Evolutionary conservation across 2,113 vertebrate genomes (phyloP), one percentile per base, ranked within the genome.

Genomic region (Protomyctophum bolini): DNA sequence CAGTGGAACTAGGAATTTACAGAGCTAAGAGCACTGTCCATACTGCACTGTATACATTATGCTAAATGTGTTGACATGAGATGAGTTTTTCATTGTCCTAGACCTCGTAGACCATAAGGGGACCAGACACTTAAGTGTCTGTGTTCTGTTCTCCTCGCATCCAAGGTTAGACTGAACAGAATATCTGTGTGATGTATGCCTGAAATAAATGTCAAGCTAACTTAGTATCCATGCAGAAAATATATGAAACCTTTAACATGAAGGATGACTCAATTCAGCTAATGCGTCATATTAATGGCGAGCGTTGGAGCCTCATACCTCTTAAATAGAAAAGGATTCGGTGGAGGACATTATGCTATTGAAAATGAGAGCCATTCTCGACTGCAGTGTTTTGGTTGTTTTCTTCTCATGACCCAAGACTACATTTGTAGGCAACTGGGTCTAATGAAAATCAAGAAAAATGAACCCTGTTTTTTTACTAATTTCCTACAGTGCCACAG

Each of bases 101-200:
- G 33, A 41, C 33, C 33, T 6, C 33, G 1, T 6, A 41, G 33
- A 41, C 3, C 33, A 41, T 41, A 41, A 41, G 33, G 33, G 33
- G 33, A 41, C 49, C 49, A 50, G 10, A 50, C 10, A 50, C 49
- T 10, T 50, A 50, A 50, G 10, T 50, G 46, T 70, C 74, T 8
- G 21, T 54, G 21, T 54, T 57, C 57, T 56, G 21, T 66, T 75
- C 58, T 63, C 65, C 59, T 75, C 55, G 10, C 55, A 72, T 72
- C 63, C 82, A 86, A 88, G 82, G 82, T 84, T 75, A 84, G 77
- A 77, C 70, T 48, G 59, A 84, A 60, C 6, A 50, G 67, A 89
- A 73, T 77, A 60, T 75, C 62, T 65, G 54, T 59, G 33, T 84
- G 82, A 89, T 82, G 72, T 77, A 85, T 82, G 68, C 51, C 29